Base-by-base conservation (phyloP, 2,113 vertebrate genomes). In the Hymenochirus boettgeri region DNA sequence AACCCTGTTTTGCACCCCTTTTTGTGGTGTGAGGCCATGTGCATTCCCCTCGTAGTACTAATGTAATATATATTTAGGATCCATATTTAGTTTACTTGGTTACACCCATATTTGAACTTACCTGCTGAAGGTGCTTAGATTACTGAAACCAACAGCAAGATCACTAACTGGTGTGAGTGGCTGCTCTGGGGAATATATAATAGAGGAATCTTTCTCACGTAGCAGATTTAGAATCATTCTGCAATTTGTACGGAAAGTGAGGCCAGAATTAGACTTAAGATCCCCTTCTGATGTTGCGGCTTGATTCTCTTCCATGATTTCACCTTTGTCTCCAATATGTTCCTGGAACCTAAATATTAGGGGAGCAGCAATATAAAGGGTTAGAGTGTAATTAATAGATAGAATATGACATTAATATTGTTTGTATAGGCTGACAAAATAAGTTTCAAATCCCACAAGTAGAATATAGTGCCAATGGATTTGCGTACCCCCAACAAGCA, bases 81-180 rank as follows among this genome's bases (percentile, higher is more conserved):
- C n/a, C n/a, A n/a, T n/a, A n/a, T n/a, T n/a, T n/a, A n/a, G n/a
- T n/a, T n/a, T n/a, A n/a, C n/a, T n/a, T n/a, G n/a, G n/a, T n/a
- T n/a, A n/a, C n/a, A n/a, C n/a, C n/a, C n/a, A n/a, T 31, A 31
- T 10, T 26, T 9, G 39, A 26, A 67, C 48, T 80, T 79, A 88
- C 84, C 79, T 75, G 48, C 69, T 76, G 33, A 73, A 74, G 48
- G 78, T 53, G 67, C 75, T 76, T 21, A 79, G 45, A 54, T 77
- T 78, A 63, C 70, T 70, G 46, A 77, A 79, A 62, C 77, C 76
- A 35, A 39, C 54, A 12, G 71, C 58, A 7, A 75, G 50, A 60
- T 63, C 70, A 35, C 69, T 56, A 56, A 76, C 7, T 2, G 80
- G 77, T 11, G 79, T 81, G 35, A 65, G 27, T 12, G 72, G 72